phyloP scores from a whole-genome alignment of 2,888 invertebrate genomes.

The Drosophila nigricruria region DNA sequence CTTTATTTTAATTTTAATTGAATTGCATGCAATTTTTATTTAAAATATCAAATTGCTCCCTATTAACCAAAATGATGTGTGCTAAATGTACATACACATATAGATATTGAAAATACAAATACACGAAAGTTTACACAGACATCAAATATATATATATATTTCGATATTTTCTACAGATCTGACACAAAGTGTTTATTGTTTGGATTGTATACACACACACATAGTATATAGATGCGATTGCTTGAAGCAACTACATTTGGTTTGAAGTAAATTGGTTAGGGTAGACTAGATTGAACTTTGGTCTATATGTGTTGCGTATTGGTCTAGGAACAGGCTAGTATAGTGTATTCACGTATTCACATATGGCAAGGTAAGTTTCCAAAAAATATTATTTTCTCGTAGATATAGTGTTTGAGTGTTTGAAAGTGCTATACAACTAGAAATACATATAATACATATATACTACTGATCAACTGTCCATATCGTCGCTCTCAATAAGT shows the following conservation, averaged over 20 bases:
- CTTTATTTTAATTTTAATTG: slow-evolving; percentile 32
- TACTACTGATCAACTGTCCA: slow-evolving; percentile 15
- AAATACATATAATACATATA: slow-evolving; percentile 17
- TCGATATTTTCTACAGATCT: slow-evolving; percentile 6
- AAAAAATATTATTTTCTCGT: slow-evolving; percentile 41
- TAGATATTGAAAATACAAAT: not conserved
- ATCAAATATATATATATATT: slow-evolving; percentile 12
- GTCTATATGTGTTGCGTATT: slow-evolving; percentile 52
- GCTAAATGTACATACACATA: slow-evolving; percentile 33
- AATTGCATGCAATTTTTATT: slow-evolving; percentile 31
- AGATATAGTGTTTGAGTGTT: slow-evolving; percentile 6
- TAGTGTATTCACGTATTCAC: slow-evolving; percentile 13
- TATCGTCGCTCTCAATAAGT: slow-evolving; percentile 46
- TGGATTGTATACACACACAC: slow-evolving; percentile 7
- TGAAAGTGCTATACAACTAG: slow-evolving; percentile 52
- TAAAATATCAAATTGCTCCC: slow-evolving; percentile 58
- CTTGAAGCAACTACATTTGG: slow-evolving; percentile 11
- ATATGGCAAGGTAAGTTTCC: slow-evolving; percentile 25
- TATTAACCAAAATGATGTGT: slow-evolving; percentile 52
- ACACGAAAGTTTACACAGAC: slow-evolving; percentile 1
- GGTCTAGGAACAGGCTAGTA: slow-evolving; percentile 69
- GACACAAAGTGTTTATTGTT: slow-evolving; percentile 13
- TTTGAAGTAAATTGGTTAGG: slow-evolving; percentile 41
- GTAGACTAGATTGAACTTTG: slow-evolving; percentile 34
- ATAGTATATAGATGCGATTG: not conserved